phyloP scores from a whole-genome alignment of 2,797 vertebrate species.

The Loris lydekkerianus region DNA sequence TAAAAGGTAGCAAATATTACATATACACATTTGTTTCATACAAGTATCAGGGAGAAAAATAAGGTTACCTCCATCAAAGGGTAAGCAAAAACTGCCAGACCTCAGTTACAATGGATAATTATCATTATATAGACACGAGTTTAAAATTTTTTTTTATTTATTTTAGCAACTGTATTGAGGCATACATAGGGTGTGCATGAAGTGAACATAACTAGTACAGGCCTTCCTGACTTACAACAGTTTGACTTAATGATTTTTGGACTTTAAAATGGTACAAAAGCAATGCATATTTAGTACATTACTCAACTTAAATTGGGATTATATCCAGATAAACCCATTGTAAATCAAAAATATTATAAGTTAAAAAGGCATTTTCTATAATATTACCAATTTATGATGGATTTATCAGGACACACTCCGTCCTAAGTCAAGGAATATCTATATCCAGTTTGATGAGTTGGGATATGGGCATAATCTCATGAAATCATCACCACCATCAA shows the following conservation, averaged over 20 bases:
- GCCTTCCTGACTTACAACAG: not conserved
- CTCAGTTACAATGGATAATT: not conserved
- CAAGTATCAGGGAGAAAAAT: slow-evolving; percentile 1
- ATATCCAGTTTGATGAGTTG: not conserved
- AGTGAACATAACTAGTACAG: not conserved
- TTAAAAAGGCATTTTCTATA: not conserved
- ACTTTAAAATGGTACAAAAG: not conserved
- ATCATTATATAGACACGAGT: not conserved
- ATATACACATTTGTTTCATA: not conserved
- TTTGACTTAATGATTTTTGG: not conserved
- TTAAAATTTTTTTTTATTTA: not conserved
- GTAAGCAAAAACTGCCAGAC: not conserved
- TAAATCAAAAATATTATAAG: not conserved
- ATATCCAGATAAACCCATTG: not conserved
- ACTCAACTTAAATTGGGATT: not conserved
- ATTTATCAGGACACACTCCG: not conserved
- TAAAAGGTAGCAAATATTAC: not conserved
- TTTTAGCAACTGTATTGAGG: not conserved
- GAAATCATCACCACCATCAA: not conserved
- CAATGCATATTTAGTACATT: not conserved
- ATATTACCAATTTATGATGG: not conserved
- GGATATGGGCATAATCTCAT: not conserved
- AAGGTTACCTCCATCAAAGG: not conserved
- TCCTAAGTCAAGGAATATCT: not conserved
- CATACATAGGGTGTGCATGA: not conserved